Evolutionary conservation across 2,888 invertebrate genomes (phyloP), one percentile per base, ranked within the genome.

Genomic region (Chrysodeixis includens): DNA sequence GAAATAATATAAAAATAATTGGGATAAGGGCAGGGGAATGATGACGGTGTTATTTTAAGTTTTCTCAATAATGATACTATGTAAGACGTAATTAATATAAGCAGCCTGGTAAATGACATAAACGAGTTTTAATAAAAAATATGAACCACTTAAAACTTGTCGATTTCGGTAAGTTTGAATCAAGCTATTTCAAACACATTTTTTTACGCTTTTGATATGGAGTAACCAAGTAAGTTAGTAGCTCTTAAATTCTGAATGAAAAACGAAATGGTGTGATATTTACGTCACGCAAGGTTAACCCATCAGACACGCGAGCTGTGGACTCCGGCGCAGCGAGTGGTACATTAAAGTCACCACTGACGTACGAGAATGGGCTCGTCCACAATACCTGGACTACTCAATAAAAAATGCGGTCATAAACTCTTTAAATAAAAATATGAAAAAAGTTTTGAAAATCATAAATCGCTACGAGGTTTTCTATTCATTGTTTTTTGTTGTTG

Each of bases 361-460:
- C 16, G 30, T 52, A 59, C 9, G 30, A 18, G n/a, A 62, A 56
- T 66, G 51, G 30, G 35, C 49, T 55, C 53, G 18, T 55, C 46
- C 20, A 20, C 46, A 54, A 12, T 16, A 56, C 6, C 26, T 26
- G 26, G 26, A 26, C 26, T 63, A 63, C 46, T 56, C 20, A 44
- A 55, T 49, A 62, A 74, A 69, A 56, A 73, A 77, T 71, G 61
- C 72, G 69, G 26, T 49, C 7, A 30, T 46, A 9, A 26, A 32
- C n/a, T 22, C 53, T 51, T 56, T 22, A 26, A 26, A 26, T 0
- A 10, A n/a, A 40, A 6, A 5, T 40, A 30, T 35, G 26, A 4
- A 32, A 30, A 49, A 12, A 2, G 18, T 30, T 40, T 18, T 12
- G 6, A 22, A 26, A 14, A n/a, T 1, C 30, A 54, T 57, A 53